Conservation (phyloP, 2,797 vertebrate genomes). For the Thalassophryne amazonica region DNA sequence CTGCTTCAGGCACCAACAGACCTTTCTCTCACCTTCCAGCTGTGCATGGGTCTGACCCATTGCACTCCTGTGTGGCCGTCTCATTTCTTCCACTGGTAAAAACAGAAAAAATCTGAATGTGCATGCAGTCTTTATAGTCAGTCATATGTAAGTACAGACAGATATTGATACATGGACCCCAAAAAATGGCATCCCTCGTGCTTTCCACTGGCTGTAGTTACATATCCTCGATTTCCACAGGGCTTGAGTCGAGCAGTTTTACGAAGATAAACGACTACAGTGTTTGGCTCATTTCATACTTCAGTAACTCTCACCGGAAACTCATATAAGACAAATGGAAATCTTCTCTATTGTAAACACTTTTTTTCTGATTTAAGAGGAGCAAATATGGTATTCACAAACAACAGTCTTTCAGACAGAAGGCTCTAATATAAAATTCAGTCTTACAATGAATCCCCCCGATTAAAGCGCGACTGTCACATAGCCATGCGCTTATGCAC, state of each 20-base stretch:
- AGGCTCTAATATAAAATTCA: slow-evolving; percentile 23
- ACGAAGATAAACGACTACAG: slow-evolving; percentile 59
- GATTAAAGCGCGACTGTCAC: slow-evolving; percentile 15
- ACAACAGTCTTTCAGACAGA: slow-evolving; percentile 27
- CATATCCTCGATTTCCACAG: slow-evolving; percentile 52
- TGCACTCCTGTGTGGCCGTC: slow-evolving; percentile 21
- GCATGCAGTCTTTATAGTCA: too few relatives aligned
- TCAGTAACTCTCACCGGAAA: slow-evolving; percentile 48
- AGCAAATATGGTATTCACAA: slow-evolving; percentile 37
- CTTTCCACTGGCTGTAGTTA: slow-evolving; percentile 28
- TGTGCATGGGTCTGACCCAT: slow-evolving; percentile 39
- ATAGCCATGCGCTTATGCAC: neutral
- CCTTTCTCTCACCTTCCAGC: slow-evolving; percentile 54
- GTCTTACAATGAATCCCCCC: slow-evolving; percentile 9
- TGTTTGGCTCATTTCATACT: slow-evolving; percentile 66
- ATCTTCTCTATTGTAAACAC: slow-evolving; percentile 43
- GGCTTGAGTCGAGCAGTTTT: slow-evolving; percentile 39
- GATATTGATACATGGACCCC: too few relatives aligned
- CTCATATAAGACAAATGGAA: slow-evolving; percentile 56
- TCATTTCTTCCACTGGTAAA: too few relatives aligned
- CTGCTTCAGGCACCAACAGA: slow-evolving; percentile 46
- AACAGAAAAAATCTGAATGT: too few relatives aligned
- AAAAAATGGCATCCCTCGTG: too few relatives aligned
- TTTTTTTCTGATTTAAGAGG: slow-evolving; percentile 26
- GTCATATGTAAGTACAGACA: too few relatives aligned